Percentiles rank a stretch among this genome's conserved stretches.
Conservation (phyloP, 2,113 vertebrate genomes). For the Daubentonia madagascariensis region DNA sequence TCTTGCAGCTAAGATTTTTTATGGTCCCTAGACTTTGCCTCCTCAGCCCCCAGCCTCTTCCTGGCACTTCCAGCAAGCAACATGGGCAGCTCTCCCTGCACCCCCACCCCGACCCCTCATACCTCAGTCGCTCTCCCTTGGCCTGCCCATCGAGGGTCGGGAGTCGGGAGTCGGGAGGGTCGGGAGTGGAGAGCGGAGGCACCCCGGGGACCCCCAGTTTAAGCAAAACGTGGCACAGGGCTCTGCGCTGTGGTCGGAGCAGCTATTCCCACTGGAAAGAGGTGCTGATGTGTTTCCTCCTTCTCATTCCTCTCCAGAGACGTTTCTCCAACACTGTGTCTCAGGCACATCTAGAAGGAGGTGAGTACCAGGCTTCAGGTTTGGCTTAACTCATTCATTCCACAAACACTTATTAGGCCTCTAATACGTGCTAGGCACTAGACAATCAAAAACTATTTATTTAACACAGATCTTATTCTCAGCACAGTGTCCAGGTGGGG, state of each 20-base stretch:
- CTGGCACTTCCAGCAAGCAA: not conserved
- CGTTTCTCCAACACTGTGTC: not conserved
- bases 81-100: not conserved
- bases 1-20: slow-evolving; percentile 36
- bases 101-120: not conserved
- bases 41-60: not conserved
- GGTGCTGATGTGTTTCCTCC: not conserved
- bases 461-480: not conserved
- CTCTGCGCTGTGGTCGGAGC: not conserved
- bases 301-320: not conserved
- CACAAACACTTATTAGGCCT: not conserved
- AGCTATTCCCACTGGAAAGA: not conserved
- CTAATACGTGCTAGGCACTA: not conserved
- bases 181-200: not conserved
- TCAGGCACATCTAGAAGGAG: not conserved
- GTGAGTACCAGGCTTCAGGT: not conserved
- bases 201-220: not conserved
- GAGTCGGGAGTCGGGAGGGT: not conserved
- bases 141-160: not conserved
- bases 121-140: not conserved
- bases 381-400: not conserved
- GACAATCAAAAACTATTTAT: not conserved
- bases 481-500: not conserved
- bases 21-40: not conserved
- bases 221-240: not conserved